Base-by-base conservation (phyloP, 2,888 invertebrate genomes). In the Cacoxenus indagator region DNA sequence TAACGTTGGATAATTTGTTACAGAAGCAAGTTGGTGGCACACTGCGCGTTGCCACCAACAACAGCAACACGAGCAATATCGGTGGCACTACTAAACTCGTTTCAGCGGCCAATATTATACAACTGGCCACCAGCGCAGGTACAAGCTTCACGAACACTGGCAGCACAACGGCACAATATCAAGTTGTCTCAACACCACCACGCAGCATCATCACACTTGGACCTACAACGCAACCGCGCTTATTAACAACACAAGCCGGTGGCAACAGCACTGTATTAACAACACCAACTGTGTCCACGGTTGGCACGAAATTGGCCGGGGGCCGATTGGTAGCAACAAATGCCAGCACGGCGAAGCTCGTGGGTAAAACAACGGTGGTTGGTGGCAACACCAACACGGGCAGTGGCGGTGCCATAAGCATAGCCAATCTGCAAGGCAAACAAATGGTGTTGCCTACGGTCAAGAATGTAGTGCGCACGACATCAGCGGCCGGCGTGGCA, bases 171-270 rank as follows among this genome's bases (percentile, higher is more conserved):
- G 5, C 31, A 22, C 90, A 90, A 78, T 90, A 89, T 74, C 88
- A 90, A 1, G 90, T 90, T 22, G 89, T 90, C 22, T 37, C 4
- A n/a, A 88, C 89, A 4, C 89, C 90, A 78, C 90, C 89, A 64
- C 77, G 84, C 67, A 90, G 89, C 81, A 78, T 90, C 45, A 85
- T 88, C 67, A 85, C 87, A 4, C 51, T 76, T 19, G 72, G 70
- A 29, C 24, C 54, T 51, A 26, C 59, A 24, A 69, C 72, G 51
- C 70, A 71, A 24, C 82, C 81, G 59, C 82, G 17, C 79, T 37
- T 69, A 4, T 61, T 67, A 43, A 67, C 62, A 8, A 67, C 67
- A 37, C 67, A 67, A 37, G 67, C 67, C n/a, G n/a, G 1, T 14
- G 45, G 68, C 8, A 61, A 70, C 29, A 67, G 70, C 5, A 67